Conservation (phyloP, 2,888 invertebrate species). For the Acanthosepion lycidas region DNA sequence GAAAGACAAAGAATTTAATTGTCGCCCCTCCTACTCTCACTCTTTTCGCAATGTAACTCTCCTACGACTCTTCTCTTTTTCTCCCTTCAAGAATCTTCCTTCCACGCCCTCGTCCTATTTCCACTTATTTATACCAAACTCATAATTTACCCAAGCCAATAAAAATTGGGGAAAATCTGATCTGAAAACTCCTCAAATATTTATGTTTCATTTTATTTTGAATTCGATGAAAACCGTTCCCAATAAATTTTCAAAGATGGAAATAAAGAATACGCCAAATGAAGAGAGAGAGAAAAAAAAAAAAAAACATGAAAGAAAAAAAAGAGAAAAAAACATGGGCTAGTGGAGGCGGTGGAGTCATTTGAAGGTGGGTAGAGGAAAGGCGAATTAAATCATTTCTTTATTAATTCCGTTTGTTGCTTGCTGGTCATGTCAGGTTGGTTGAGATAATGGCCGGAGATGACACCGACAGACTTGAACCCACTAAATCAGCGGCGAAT, state of each 20-base stretch:
- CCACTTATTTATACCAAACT: background rate
- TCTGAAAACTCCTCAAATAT: constrained; percentile 33
- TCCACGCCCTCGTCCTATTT: background rate
- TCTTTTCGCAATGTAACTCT: no score
- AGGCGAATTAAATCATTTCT: constrained; percentile 21
- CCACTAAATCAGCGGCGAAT: constrained; percentile 8
- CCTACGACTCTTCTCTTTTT: no score
- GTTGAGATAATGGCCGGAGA: constrained; percentile 33
- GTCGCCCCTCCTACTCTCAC: background rate
- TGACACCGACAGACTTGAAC: constrained; percentile 22
- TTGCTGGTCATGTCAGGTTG: constrained; percentile 33
- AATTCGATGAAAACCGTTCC: constrained; percentile 33
- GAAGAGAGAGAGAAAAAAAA: background rate
- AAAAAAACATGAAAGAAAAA: background rate
- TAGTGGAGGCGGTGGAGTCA: background rate
- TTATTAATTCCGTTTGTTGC: constrained; percentile 33
- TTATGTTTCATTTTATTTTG: constrained; percentile 33
- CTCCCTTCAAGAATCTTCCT: background rate
- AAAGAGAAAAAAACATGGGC: background rate
- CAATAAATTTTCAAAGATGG: constrained; percentile 14
- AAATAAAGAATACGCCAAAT: constrained; percentile 20
- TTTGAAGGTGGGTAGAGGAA: background rate
- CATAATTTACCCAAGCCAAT: background rate
- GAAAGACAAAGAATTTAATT: no score
- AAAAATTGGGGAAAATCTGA: constrained; percentile 21